Evolutionary conservation across 2,888 invertebrate genomes (phyloP), one percentile per base, ranked within the genome.

Genomic region (Dasypolia templi): DNA sequence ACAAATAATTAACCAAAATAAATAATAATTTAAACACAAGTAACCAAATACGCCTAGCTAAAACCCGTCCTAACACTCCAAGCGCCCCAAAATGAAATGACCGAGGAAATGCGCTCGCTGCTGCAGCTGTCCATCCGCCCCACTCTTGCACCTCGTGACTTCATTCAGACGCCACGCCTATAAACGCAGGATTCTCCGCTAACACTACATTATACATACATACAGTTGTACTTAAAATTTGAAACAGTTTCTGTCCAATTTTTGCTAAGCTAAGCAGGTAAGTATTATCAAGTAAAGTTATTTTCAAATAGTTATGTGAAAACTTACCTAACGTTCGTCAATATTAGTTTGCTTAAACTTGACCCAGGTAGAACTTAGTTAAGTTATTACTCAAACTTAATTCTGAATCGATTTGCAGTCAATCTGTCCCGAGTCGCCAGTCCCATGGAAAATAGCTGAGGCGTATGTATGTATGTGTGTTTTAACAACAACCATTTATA

Each of bases 371-470:
- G 11, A 59, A 75, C 14, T 58, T 67, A 67, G 49, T 56, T 53
- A 19, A 61, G 19, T 42, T 29, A 12, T 22, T 42, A n/a, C 26
- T 39, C n/a, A 49, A n/a, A 44, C 59, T 44, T 51, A 44, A 51
- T 53, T 75, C 66, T 58, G 22, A 59, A 66, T 77, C 51, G 14
- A 51, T 67, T 72, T 69, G n/a, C 35, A 29, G 51, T 44, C 51
- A 51, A 44, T 29, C 44, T 44, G 51, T 29, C 6, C 14, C 29
- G 29, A 39, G 12, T 32, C 22, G 0, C 11, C 35, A 26, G 4
- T n/a, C 32, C 4, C 7, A 6, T 42, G 32, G 7, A 29, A 19
- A 32, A 56, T 32, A 32, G 29, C 19, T 32, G 19, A 29, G 32
- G 29, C 29, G 3, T 29, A 39, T 1, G 12, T 29, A 14, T 39